Evolutionary conservation across 2,113 vertebrate genomes (phyloP).

Genomic region (Hyperoodon ampullatus): DNA sequence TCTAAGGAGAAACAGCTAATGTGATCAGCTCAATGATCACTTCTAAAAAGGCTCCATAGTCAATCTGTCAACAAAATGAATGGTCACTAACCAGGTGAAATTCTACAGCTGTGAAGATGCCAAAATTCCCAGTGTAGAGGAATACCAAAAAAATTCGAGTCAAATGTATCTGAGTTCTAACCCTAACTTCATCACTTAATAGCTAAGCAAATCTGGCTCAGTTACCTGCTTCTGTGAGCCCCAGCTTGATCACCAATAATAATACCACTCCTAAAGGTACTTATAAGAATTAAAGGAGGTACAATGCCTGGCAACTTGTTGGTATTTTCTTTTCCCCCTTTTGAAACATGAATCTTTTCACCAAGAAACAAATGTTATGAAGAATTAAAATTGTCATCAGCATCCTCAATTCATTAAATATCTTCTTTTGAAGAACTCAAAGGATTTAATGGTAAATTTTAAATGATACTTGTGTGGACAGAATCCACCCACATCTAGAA

Average conservation of each 20-base stretch:
- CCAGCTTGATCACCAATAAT: neutral
- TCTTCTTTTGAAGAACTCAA: slow-evolving; percentile 46
- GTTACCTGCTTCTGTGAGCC: neutral
- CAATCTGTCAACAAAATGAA: neutral
- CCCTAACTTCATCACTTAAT: neutral
- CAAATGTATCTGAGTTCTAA: neutral
- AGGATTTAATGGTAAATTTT: slow-evolving; percentile 61
- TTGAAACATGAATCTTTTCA: slow-evolving; percentile 19
- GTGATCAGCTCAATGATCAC: neutral
- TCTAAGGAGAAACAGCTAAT: neutral
- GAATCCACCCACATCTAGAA: slow-evolving; percentile 53
- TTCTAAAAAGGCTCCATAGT: neutral
- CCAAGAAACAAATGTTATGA: slow-evolving; percentile 26
- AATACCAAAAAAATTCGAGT: neutral
- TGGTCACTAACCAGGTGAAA: neutral
- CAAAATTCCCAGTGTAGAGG: neutral
- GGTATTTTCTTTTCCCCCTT: neutral
- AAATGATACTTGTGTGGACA: slow-evolving; percentile 49
- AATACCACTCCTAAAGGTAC: neutral
- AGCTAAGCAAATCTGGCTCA: neutral
- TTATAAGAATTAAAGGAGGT: neutral
- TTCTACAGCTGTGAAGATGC: neutral
- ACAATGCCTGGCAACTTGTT: neutral
- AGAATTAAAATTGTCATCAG: slow-evolving; percentile 59
- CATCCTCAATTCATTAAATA: slow-evolving; percentile 29